Evolutionary conservation across 2,113 vertebrate species (phyloP), one percentile per base, ranked within the genome.

Genomic region (Eolophus roseicapilla): DNA sequence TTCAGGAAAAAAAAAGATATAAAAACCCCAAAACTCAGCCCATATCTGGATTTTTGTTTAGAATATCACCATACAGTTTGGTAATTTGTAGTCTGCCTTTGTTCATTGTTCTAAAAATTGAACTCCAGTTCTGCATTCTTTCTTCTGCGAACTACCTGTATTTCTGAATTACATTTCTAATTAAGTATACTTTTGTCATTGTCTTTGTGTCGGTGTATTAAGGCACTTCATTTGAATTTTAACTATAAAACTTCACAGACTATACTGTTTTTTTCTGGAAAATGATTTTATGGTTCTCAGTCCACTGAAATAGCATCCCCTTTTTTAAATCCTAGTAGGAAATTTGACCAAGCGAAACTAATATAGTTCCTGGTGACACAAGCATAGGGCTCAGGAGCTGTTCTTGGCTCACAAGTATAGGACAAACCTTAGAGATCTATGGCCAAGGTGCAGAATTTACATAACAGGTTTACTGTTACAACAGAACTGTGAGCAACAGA

Each of bases 201-300:
- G 27, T 86, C 20, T 78, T 47, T 82, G 24, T 46, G 20, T 85
- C 9, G 24, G 10, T 37, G n/a, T 55, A 60, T 12, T 91, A 75
- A 78, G 35, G 60, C 16, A 81, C 28, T 88, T 82, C 19, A 31
- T 90, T 79, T 90, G 82, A 75, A 55, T 92, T 95, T 91, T 73
- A 78, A 76, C 60, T 17, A 7, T 74, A 76, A 89, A 93, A 85
- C 37, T 74, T 86, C 92, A 80, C 23, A 74, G 55, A 64, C 20
- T 83, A 3, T 82, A 47, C 35, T 85, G 49, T 27, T 35, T 87
- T 92, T 96, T 96, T 95, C 86, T 87, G 63, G 43, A 81, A 93
- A 80, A 84, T 43, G 1, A 52, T 86, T 96, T 88, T 90, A 71
- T 41, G 37, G 29, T 68, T 35, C 17, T 87, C 49, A 52, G 69